A percentile compares a stretch with the other conserved stretches of the same genome.
These are phyloP conservation scores for Ceuthmochares aereus DNA, from an alignment of 2,113 vertebrate genomes.

Conservation along the genomic window DNA sequence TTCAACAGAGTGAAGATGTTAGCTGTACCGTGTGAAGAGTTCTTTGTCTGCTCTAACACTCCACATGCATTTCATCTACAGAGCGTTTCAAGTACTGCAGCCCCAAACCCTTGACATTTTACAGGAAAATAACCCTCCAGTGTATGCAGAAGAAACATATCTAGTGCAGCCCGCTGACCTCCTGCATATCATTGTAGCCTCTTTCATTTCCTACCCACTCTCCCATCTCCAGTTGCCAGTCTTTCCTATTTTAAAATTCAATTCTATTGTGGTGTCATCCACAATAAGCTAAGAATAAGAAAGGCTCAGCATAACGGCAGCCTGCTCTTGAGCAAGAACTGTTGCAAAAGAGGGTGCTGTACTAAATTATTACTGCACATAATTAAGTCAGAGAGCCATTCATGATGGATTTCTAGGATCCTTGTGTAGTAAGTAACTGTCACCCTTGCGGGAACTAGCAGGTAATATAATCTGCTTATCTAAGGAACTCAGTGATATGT, in stretches of 20 bases:
- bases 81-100: neutral
- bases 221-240: neutral
- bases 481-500: accelerated
- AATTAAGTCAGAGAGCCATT: neutral
- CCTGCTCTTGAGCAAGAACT: neutral
- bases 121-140: neutral
- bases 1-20: neutral
- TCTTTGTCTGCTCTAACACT: neutral
- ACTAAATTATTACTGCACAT: neutral
- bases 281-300: neutral
- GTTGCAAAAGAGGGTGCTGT: neutral
- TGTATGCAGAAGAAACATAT: neutral
- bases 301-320: neutral
- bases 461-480: neutral
- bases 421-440: neutral
- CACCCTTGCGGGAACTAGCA: neutral
- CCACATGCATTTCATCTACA: accelerated
- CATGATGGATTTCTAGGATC: neutral
- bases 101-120: neutral
- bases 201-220: neutral
- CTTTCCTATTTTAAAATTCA: neutral
- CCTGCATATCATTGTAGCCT: neutral
- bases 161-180: neutral
- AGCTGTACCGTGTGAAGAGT: neutral
- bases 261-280: neutral